Base-by-base conservation (phyloP, 2,888 invertebrate genomes). In the Ariolimax columbianus region DNA sequence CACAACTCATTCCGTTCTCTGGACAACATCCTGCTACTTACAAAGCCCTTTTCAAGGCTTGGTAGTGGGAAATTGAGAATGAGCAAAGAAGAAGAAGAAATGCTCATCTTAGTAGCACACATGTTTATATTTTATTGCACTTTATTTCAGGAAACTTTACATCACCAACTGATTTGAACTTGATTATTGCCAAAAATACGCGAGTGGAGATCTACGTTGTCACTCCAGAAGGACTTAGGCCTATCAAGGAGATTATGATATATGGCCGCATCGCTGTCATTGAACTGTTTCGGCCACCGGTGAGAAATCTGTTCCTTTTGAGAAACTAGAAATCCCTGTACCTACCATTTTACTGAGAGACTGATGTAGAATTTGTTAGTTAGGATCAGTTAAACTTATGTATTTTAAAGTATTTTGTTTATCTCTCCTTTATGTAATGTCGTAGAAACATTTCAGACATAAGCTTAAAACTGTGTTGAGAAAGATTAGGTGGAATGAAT, bases 121-220 rank as follows among this genome's bases (percentile, higher is more conserved):
- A 23, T 9, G 6, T 72, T 72, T 14, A 26, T 40, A 75, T 80
- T 66, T 80, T 26, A n/a, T n/a, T n/a, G n/a, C n/a, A n/a, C n/a
- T 89, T 75, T 73, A 73, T 84, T 95, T 63, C 93, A 97, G 99
- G 99, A 83, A 98, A 99, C 94, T 99, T 99, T 93, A 99, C 99
- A 78, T 98, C 97, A 19, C 96, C 97, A 0, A 97, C 96, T 90
- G 98, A 99, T 94, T 95, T 99, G 86, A 99, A 99, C 95, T 95
- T 99, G 86, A 96, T 99, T 90, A 96, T 99, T 86, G 98, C 98
- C 0, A 98, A 98, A 94, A 98, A 98, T 93, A 97, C 97, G 87
- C 96, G 98, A 36, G 95, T 99, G 88, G 99, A 99, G 95, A 97
- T 99, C 93, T 98, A 98, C 95, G 95, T 98, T 79, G 98, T 99